Evolutionary conservation across 2,888 invertebrate genomes (phyloP).

Genomic region (Dinocampus coccinellae): DNA sequence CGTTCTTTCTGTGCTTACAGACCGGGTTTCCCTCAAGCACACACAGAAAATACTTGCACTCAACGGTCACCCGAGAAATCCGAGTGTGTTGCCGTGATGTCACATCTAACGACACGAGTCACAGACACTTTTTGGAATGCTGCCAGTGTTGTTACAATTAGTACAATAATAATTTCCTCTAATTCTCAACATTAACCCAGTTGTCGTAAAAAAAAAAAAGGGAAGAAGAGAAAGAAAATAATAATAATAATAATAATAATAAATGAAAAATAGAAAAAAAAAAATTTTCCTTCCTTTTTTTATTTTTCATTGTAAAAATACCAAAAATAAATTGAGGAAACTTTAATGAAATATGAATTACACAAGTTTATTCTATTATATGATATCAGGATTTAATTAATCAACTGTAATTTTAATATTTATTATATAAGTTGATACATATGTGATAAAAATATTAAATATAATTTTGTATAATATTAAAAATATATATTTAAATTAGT

Average conservation of each 20-base stretch:
- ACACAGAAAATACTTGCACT: slow-evolving; percentile 13
- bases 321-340: not conserved
- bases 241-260: not conserved
- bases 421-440: too few species aligned
- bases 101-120: slow-evolving; percentile 35
- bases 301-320: not conserved
- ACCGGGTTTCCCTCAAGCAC: not conserved
- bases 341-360: not conserved
- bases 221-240: slow-evolving; percentile 7
- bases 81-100: slow-evolving; percentile 18
- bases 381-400: not conserved
- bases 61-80: slow-evolving; percentile 37
- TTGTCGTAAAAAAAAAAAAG: slow-evolving; percentile 43
- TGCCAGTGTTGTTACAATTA: slow-evolving; percentile 61
- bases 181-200: slow-evolving; percentile 63
- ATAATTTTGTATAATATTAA: too few species aligned
- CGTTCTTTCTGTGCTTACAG: not conserved
- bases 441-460: too few species aligned
- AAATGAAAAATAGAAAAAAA: not conserved
- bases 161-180: slow-evolving; percentile 63
- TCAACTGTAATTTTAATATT: too few species aligned
- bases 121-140: slow-evolving; percentile 42
- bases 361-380: not conserved
- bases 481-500: too few species aligned
- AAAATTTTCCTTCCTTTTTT: not conserved